Evolutionary conservation across 2,888 invertebrate species (phyloP), one percentile per base, ranked within the genome.

Genomic region (Ctenicera cuprea): DNA sequence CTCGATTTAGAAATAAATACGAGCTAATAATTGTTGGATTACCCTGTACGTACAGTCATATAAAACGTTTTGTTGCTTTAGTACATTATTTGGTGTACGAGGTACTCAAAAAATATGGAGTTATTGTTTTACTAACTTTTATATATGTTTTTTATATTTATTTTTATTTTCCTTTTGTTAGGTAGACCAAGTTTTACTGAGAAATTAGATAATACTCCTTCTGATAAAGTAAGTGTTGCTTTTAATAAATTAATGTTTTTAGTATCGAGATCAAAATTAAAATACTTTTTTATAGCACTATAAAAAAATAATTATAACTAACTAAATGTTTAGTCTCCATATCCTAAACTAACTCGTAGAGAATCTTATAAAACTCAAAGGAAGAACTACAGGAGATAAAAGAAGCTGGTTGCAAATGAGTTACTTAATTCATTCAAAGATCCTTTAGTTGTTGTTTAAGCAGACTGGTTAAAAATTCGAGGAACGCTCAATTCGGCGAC

Each of bases 401-500:
- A 98, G 89, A 97, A 97, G 85, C 90, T 97, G 26, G 97, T 95
- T 5, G 95, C 97, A 0, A 93, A 95, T 73, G 97, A 97, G 81
- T 88, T 98, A 65, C 88, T 97, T 75, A 94, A 94, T 83, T 96
- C 97, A 0, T 91, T 97, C 4, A 95, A 95, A 85, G 97, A 98
- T 87, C 97, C 97, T 0, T 93, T 97, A 0, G 96, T 97, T 0
- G 94, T 97, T 22, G 95, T 98, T 30, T 89, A 97, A 78, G 95
- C 97, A 66, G 97, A 98, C 86, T 97, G 97, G 95, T 89, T 98
- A 9, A 98, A 98, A 91, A 95, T 98, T 52, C 91, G 94, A 20
- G 97, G 97, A 0, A 96, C 97, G 0, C 89, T 98, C 11, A 97
- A 97, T 86, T 95, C 97, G 80, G 98, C 97, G 98, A 97, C 96